Evolutionary conservation across 2,113 vertebrate genomes (phyloP), one percentile per base, ranked within the genome.

Genomic region (Illadopsis cleaveri): DNA sequence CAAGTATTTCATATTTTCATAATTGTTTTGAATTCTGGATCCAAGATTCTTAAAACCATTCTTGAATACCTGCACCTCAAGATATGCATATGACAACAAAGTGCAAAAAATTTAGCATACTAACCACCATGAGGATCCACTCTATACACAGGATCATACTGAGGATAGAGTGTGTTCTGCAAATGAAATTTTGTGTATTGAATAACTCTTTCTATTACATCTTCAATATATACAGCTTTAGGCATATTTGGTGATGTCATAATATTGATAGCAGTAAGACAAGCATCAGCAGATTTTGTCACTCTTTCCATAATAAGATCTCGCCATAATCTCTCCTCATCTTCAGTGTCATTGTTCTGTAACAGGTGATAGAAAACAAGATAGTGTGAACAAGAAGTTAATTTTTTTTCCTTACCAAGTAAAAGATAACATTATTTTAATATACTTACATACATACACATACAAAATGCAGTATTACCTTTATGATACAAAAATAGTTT

Each of bases 141-240:
- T 97, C 99, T 98, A 99, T 99, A 99, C 80, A 99, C 99, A n/a
- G 99, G 99, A 98, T 99, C 99, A 90, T 99, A 99, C 37, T 99
- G 99, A 90, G 99, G 99, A 97, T 99, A 99, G 28, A 99, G 98
- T 7, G 99, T 99, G 96, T 99, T 99, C 93, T 99, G 99, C 90
- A 99, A 98, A 97, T 99, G 99, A 94, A 99, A 99, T 98, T 99
- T 99, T 94, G 99, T 99, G 97, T 99, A 99, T 12, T 99, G 99
- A 91, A 99, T 98, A 97, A 99, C 98, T 86, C 99, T 98, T 97
- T 99, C 99, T 44, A 99, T 99, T 89, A 76, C 99, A 0, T 99
- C 99, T 78, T 99, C 99, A 61, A 99, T 99, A 97, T 99, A 99
- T 50, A 99, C 99, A 61, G 99, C 99, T 98, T 99, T 99, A 42